Percentiles rank a stretch among this genome's conserved stretches.
Evolutionary conservation across 1,140 invertebrate species (phyloP).

Genomic region (Geopemphigus sp.): DNA sequence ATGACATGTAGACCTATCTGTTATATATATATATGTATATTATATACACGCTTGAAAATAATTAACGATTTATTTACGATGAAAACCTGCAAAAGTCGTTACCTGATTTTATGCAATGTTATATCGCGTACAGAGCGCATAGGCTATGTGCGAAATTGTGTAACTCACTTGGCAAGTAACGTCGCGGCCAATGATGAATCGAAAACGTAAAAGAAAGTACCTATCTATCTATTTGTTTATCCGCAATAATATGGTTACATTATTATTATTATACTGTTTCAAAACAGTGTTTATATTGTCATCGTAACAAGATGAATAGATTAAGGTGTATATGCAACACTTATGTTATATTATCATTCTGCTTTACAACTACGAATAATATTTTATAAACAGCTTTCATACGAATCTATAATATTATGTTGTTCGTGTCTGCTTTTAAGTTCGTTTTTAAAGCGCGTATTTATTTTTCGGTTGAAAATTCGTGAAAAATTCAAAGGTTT

Average conservation of each 20-base stretch:
- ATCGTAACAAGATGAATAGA: conserved; percentile 11
- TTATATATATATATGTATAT: not conserved
- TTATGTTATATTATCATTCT: not conserved
- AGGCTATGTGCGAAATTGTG: conserved; percentile 11
- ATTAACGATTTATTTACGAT: not conserved
- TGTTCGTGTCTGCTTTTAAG: not conserved
- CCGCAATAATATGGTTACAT: not conserved
- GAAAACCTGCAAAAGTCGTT: not conserved
- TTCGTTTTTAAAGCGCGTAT: not conserved
- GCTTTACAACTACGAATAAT: not conserved
- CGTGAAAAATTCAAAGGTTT: not conserved
- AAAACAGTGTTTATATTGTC: conserved; percentile 21
- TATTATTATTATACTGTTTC: not conserved
- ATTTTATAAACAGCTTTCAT: not conserved
- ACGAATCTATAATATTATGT: not conserved
- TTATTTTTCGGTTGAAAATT: not conserved
- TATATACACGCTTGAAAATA: not conserved
- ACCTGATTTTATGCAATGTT: conserved; percentile 9
- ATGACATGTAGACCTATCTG: not conserved
- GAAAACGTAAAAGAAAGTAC: conserved; percentile 30
- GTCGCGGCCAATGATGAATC: conserved; percentile 5
- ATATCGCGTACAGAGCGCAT: too few relatives aligned
- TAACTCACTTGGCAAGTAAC: not conserved
- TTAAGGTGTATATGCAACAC: not conserved
- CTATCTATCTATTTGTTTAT: not conserved